These are phyloP conservation scores for Drosophila tsacasi DNA, from an alignment of 1,140 invertebrate genomes.

Conservation along the genomic window DNA sequence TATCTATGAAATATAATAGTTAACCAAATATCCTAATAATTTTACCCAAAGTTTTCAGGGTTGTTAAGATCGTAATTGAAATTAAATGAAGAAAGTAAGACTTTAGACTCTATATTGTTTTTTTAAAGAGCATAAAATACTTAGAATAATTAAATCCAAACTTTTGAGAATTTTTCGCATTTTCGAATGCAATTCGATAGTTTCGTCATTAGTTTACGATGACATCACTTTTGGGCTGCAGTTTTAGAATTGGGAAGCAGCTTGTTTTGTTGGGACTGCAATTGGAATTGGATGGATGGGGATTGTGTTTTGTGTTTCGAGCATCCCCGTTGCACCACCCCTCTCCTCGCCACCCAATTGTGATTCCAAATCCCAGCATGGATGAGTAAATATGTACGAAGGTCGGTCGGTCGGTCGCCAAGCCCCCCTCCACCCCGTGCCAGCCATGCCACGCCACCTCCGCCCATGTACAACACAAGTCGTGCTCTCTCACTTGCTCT, in stretches of 20 bases:
- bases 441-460: conserved; percentile 16
- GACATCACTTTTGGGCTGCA: conserved; percentile 40
- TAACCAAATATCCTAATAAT: background rate
- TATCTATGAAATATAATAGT: background rate
- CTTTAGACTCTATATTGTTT: background rate
- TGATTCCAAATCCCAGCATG: conserved; percentile 53
- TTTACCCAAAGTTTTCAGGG: background rate
- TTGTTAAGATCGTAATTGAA: background rate
- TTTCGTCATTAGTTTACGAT: conserved; percentile 27
- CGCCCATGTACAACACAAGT: conserved; percentile 68
- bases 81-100: background rate
- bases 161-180: conserved; percentile 4
- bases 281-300: conserved; percentile 24
- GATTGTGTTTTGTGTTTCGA: conserved; percentile 33
- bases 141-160: background rate
- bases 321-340: conserved; percentile 18
- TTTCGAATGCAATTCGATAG: conserved; percentile 39
- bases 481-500: conserved; percentile 61
- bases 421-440: conserved; percentile 1
- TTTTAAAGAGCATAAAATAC: background rate
- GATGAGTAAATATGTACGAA: conserved; percentile 71
- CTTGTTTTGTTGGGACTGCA: conserved; percentile 52
- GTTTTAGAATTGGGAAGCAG: conserved; percentile 32
- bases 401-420: conserved; percentile 45
- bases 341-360: conserved; percentile 20